phyloP scores from a whole-genome alignment of 1,140 invertebrate genomes.

The Platyscapa corneri region DNA sequence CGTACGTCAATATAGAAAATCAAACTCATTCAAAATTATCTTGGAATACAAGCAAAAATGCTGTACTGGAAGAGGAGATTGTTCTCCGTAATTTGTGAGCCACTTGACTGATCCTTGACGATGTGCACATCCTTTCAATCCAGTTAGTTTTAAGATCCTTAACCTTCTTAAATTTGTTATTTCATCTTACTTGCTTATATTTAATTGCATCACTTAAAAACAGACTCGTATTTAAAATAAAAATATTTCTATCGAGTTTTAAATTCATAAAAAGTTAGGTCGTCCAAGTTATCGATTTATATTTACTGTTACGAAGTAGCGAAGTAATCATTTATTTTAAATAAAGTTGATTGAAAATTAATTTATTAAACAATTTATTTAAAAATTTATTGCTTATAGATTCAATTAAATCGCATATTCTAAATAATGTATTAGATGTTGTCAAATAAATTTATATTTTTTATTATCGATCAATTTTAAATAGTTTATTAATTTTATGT shows the following conservation, averaged over 20 bases:
- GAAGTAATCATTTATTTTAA: neutral
- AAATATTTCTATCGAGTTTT: neutral
- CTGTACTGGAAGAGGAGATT: constrained; percentile 12
- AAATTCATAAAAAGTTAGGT: too few species aligned
- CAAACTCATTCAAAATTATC: neutral
- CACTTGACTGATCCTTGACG: neutral
- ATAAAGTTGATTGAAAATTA: too few species aligned
- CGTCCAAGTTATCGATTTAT: neutral
- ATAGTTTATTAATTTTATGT: too few species aligned
- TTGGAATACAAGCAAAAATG: neutral
- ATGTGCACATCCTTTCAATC: constrained; percentile 43
- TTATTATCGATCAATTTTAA: too few species aligned
- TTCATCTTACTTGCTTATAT: neutral
- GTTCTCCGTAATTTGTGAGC: neutral
- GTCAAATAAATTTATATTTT: too few species aligned
- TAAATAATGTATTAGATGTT: too few species aligned
- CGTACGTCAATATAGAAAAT: neutral
- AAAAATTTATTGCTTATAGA: too few species aligned
- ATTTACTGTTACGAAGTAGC: neutral
- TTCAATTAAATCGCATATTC: too few species aligned
- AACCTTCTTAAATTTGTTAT: neutral
- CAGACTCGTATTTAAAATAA: neutral
- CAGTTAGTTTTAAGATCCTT: constrained; percentile 33
- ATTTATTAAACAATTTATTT: too few species aligned
- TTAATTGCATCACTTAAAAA: neutral